A percentile compares a stretch with the other conserved stretches of the same genome.
Evolutionary conservation across 1,140 invertebrate species (phyloP).

Genomic region (Littorina saxatilis): DNA sequence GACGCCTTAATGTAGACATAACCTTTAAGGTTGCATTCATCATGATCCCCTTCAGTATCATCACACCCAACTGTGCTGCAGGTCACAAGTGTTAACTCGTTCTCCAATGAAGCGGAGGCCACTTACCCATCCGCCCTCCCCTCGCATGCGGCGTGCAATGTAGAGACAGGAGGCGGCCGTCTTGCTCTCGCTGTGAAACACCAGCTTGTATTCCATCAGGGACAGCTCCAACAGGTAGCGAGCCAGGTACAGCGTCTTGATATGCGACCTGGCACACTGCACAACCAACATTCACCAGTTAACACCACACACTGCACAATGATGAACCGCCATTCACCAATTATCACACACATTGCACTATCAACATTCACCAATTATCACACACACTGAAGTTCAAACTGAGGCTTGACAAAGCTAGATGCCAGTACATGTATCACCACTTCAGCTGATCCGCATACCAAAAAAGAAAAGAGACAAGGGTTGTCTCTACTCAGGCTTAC

Average conservation of each 20-base stretch:
- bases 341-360: neutral
- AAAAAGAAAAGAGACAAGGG: no score
- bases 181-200: conserved; percentile 88
- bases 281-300: conserved; percentile 16
- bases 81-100: no score
- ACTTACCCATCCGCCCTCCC: conserved; percentile 80
- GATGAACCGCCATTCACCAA: no score
- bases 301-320: neutral
- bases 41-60: no score
- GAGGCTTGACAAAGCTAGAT: no score
- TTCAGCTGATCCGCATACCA: no score
- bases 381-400: neutral
- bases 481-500: no score
- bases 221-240: conserved; percentile 95
- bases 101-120: no score
- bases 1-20: no score
- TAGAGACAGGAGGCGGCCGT: conserved; percentile 91
- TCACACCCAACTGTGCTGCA: no score
- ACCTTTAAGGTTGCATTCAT: no score
- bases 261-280: conserved; percentile 90
- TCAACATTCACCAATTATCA: neutral
- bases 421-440: no score
- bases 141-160: conserved; percentile 89
- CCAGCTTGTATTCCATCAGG: conserved; percentile 92
- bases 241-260: conserved; percentile 94